Evolutionary conservation across 2,113 vertebrate genomes (phyloP).

Genomic region (Numenius arquata): DNA sequence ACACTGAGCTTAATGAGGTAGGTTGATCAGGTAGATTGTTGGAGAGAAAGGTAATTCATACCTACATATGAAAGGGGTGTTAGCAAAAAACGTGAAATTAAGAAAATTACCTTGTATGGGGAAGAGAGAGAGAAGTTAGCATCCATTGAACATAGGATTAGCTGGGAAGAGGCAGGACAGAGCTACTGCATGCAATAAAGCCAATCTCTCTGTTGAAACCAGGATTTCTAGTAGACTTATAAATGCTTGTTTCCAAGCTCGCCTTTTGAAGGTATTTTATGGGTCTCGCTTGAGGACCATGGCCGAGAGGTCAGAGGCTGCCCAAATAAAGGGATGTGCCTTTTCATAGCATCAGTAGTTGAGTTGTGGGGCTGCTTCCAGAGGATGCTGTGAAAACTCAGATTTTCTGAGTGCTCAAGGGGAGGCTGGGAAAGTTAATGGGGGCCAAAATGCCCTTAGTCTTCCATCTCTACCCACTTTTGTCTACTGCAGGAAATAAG

Average conservation of each 20-base stretch:
- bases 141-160: not conserved
- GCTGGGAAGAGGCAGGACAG: not conserved
- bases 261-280: not conserved
- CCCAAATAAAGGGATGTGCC: not conserved
- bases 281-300: not conserved
- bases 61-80: not conserved
- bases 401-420: not conserved
- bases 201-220: not conserved
- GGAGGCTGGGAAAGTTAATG: not conserved
- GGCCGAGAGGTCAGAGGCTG: not conserved
- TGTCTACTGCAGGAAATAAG: not conserved
- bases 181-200: not conserved
- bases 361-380: not conserved
- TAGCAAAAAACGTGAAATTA: not conserved
- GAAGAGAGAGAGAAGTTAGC: not conserved
- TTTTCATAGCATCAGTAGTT: not conserved
- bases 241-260: not conserved
- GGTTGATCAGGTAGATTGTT: not conserved
- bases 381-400: not conserved
- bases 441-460: not conserved
- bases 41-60: not conserved
- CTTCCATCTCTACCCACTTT: not conserved
- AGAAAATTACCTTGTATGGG: not conserved
- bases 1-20: not conserved
- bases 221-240: not conserved